Base-by-base conservation (phyloP, 2,888 invertebrate genomes). In the Pristionchus exspectatus region DNA sequence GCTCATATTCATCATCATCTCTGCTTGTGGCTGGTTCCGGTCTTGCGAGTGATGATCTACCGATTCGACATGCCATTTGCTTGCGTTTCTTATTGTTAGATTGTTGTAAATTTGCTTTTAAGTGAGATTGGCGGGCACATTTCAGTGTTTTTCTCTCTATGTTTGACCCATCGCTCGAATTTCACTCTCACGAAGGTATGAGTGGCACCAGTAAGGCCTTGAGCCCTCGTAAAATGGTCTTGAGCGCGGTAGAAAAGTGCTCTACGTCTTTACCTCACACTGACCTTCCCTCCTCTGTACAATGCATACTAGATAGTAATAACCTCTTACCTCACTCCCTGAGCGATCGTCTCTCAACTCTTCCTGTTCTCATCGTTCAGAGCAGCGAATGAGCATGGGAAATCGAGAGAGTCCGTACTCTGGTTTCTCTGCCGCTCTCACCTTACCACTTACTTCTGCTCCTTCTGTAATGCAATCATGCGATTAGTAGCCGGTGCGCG, bases 381-480 rank as follows among this genome's bases (percentile, higher is more conserved):
- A 56, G 56, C 9, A 56, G 56, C 56, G 56, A 56, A 21, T 3
- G 56, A 56, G 56, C 56, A 56, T 0, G 56, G 21, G 21, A 21
- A 21, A 16, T 21, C 14, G 56, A 56, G 21, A 56, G 56, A 56
- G 56, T 56, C 56, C 4, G 5, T 5, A 12, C 24, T 63, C 72
- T 21, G 66, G 69, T 21, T 18, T 74, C 74, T 74, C 74, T 74
- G 33, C 38, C 74, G 33, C 74, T 74, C 74, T 74, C 74, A 9
- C 24, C 69, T 59, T 59, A 16, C 24, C 63, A 24, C 63, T n/a
- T 12, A 18, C 16, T 74, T 33, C 81, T 30, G 1, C 83, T 83
- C 21, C 59, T 85, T 85, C 38, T 33, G 84, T 85, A 85, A 85
- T 59, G 56, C 84, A 59, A 59, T 56, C 84, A 85, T 59, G 84